A percentile compares a stretch with the other conserved stretches of the same genome.
Evolutionary conservation across 1,140 invertebrate genomes (phyloP).

Genomic region (Plectrocnemia conspersa): DNA sequence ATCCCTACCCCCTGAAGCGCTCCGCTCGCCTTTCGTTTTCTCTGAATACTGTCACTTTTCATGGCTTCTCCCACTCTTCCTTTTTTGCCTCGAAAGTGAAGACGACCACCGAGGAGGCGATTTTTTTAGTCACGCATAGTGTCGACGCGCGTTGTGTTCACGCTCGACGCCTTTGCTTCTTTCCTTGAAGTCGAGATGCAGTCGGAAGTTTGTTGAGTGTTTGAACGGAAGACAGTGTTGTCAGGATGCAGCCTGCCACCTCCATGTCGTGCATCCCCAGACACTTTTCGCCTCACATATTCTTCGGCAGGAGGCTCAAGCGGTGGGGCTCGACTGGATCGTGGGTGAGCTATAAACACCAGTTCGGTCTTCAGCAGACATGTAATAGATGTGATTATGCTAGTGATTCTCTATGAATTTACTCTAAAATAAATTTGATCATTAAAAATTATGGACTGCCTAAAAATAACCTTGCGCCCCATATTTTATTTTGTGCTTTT

Average conservation of each 20-base stretch:
- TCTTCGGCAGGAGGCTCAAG: slow-evolving; percentile 57
- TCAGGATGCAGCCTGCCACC: slow-evolving; percentile 48
- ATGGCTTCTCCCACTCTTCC: slow-evolving; percentile 3
- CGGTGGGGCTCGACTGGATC: slow-evolving; percentile 67
- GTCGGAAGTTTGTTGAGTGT: background rate
- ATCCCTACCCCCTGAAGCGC: background rate
- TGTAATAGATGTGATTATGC: too few relatives aligned
- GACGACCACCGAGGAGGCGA: background rate
- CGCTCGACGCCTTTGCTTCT: background rate
- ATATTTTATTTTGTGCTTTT: too few relatives aligned
- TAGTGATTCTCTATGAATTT: too few relatives aligned
- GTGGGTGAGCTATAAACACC: slow-evolving; percentile 53
- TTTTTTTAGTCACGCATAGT: background rate
- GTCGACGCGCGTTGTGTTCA: background rate
- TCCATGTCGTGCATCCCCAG: slow-evolving; percentile 49
- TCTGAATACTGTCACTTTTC: slow-evolving; percentile 18
- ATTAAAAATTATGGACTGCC: too few relatives aligned
- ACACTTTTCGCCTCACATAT: slow-evolving; percentile 37
- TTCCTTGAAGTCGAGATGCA: background rate
- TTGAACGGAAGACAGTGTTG: slow-evolving; percentile 6
- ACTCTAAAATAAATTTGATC: too few relatives aligned
- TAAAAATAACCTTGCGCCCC: too few relatives aligned
- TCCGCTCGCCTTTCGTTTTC: slow-evolving; percentile 17
- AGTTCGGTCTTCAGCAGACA: too few relatives aligned
- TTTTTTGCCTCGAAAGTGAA: slow-evolving; percentile 9